These are phyloP conservation scores for Lasioglossum leucozonium DNA, from an alignment of 2,888 invertebrate species.

Conservation along the genomic window DNA sequence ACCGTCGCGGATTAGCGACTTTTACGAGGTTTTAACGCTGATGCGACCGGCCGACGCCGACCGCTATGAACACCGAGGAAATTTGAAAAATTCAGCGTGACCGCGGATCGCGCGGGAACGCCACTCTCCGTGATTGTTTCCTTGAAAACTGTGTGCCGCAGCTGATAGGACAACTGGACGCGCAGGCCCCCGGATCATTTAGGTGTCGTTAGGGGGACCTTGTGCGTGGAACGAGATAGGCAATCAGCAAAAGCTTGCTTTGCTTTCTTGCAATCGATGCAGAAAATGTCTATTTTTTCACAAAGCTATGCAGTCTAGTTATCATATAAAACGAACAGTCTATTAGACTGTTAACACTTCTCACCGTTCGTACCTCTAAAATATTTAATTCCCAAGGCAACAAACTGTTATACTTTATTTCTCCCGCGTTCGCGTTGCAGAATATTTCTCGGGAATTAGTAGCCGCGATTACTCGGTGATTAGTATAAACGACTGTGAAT, in stretches of 20 bases:
- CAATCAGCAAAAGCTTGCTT: too few species aligned
- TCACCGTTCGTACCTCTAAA: not conserved
- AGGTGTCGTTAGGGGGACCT: slow-evolving; percentile 23
- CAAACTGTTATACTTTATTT: not conserved
- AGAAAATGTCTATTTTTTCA: not conserved
- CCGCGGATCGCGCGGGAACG: slow-evolving; percentile 10
- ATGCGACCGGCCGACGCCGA: slow-evolving; percentile 22
- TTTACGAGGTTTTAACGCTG: slow-evolving; percentile 63
- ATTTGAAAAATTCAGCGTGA: slow-evolving; percentile 51
- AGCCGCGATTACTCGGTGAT: not conserved
- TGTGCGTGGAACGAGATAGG: too few species aligned
- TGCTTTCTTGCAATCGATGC: too few species aligned
- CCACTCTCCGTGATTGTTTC: slow-evolving; percentile 40
- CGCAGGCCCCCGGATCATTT: slow-evolving; percentile 1
- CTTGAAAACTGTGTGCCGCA: slow-evolving; percentile 26
- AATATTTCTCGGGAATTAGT: not conserved
- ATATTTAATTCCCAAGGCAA: not conserved
- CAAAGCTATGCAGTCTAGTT: not conserved
- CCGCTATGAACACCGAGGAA: slow-evolving; percentile 6
- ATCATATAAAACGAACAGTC: not conserved
- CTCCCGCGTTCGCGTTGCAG: not conserved
- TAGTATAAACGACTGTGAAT: not conserved
- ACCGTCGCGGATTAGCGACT: slow-evolving; percentile 49
- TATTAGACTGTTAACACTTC: not conserved
- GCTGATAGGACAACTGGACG: slow-evolving; percentile 31